Evolutionary conservation across 2,797 vertebrate species (phyloP).

Genomic region (Cichlasoma orientale): DNA sequence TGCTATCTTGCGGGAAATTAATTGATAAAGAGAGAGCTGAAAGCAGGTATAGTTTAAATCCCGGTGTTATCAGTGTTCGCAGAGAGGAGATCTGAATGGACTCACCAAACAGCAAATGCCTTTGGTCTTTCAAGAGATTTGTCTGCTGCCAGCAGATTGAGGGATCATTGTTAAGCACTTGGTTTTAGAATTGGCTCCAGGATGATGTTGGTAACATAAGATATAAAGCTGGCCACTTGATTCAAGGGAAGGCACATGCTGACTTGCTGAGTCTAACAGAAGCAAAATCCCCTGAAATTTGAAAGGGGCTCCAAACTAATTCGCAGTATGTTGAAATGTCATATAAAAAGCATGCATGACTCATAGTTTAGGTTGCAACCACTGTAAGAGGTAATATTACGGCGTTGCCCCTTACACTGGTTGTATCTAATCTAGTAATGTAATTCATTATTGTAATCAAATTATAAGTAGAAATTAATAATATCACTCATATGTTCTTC

Average conservation of each 20-base stretch:
- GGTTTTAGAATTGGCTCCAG: constrained; percentile 19
- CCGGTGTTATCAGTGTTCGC: constrained; percentile 14
- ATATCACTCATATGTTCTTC: background rate
- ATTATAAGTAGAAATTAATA: background rate
- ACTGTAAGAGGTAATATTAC: background rate
- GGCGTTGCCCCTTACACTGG: too few relatives aligned
- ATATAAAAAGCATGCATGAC: background rate
- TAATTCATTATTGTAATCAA: background rate
- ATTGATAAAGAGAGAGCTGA: constrained; percentile 39
- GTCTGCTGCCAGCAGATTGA: constrained; percentile 40
- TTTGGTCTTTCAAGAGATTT: constrained; percentile 40
- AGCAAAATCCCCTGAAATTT: constrained; percentile 7
- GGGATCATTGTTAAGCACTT: constrained; percentile 43
- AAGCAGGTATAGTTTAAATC: constrained; percentile 32
- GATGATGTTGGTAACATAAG: constrained; percentile 13
- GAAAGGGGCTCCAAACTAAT: background rate
- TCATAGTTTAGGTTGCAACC: background rate
- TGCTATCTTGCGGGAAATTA: constrained; percentile 25
- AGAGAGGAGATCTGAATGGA: constrained; percentile 31
- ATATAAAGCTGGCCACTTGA: constrained; percentile 17
- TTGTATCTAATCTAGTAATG: background rate
- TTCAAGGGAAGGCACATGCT: constrained; percentile 13
- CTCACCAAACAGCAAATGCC: constrained; percentile 36
- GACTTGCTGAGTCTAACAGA: background rate
- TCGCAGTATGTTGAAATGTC: background rate